Conservation (phyloP, 2,888 invertebrate genomes). For the Ophion slaviceki region DNA sequence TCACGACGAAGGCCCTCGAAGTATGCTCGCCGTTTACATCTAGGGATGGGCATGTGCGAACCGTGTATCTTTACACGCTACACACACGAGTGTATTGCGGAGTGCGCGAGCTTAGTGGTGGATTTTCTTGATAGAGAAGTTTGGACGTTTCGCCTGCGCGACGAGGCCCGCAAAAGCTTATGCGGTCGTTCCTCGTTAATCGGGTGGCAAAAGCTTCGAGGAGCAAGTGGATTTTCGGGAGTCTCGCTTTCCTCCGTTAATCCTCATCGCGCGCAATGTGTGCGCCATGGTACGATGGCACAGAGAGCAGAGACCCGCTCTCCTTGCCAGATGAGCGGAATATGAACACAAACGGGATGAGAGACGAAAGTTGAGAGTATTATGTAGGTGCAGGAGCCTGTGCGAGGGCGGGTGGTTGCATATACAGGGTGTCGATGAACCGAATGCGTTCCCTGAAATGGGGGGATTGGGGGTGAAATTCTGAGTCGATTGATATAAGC, state of each 20-base stretch:
- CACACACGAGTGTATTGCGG: not conserved
- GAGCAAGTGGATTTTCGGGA: constrained; percentile 57
- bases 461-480: too few relatives aligned
- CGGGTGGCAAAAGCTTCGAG: constrained; percentile 42
- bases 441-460: too few relatives aligned
- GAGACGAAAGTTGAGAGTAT: constrained; percentile 51
- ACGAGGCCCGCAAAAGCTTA: constrained; percentile 24
- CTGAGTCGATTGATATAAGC: too few relatives aligned
- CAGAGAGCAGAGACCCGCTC: not conserved
- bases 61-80: too few relatives aligned
- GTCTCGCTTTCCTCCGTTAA: constrained; percentile 32
- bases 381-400: constrained; percentile 39
- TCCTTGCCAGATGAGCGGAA: constrained; percentile 23
- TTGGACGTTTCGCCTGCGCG: constrained; percentile 41
- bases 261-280: not conserved
- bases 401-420: not conserved
- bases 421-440: too few relatives aligned
- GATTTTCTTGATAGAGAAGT: constrained; percentile 49
- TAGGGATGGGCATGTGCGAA: too few relatives aligned
- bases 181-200: constrained; percentile 37
- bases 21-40: too few relatives aligned
- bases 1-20: too few relatives aligned
- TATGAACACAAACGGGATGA: constrained; percentile 50
- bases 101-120: not conserved
- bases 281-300: not conserved